Percentiles rank a stretch among this genome's conserved stretches.
Evolutionary conservation across 1,140 invertebrate species (phyloP).

Genomic region (Drosophila fuyamai): DNA sequence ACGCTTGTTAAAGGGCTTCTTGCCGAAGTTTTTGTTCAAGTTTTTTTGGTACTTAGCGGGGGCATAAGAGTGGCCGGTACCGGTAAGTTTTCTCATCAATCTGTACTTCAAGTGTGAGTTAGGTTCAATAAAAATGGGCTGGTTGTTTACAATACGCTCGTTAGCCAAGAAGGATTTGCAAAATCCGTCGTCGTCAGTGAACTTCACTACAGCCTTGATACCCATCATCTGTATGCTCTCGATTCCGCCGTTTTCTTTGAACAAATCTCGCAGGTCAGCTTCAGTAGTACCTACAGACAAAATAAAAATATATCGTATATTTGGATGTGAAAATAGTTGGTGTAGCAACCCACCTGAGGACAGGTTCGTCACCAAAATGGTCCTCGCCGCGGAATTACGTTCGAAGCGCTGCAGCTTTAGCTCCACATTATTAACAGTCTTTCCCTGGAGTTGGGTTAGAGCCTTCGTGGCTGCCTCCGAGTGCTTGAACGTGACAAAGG

Average conservation of each 20-base stretch:
- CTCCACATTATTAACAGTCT: conserved; percentile 44
- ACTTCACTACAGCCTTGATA: conserved; percentile 50
- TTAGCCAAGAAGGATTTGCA: conserved; percentile 73
- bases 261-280: conserved; percentile 34
- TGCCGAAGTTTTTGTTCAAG: conserved; percentile 33
- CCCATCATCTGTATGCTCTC: conserved; percentile 24
- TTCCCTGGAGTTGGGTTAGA: conserved; percentile 50
- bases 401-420: conserved; percentile 46
- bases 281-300: conserved; percentile 30
- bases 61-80: not conserved
- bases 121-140: conserved; percentile 67
- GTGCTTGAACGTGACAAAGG: conserved; percentile 60
- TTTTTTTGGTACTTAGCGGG: conserved; percentile 8
- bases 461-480: conserved; percentile 49
- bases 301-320: not conserved
- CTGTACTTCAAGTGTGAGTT: conserved; percentile 54
- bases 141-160: conserved; percentile 31
- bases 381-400: conserved; percentile 2
- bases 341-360: conserved; percentile 22
- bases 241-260: conserved; percentile 51
- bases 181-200: conserved; percentile 53
- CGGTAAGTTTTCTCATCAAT: not conserved
- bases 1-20: conserved; percentile 61
- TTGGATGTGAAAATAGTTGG: no score
- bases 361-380: conserved; percentile 54